Evolutionary conservation across 2,888 invertebrate genomes (phyloP).

Genomic region (Melieria omissa): DNA sequence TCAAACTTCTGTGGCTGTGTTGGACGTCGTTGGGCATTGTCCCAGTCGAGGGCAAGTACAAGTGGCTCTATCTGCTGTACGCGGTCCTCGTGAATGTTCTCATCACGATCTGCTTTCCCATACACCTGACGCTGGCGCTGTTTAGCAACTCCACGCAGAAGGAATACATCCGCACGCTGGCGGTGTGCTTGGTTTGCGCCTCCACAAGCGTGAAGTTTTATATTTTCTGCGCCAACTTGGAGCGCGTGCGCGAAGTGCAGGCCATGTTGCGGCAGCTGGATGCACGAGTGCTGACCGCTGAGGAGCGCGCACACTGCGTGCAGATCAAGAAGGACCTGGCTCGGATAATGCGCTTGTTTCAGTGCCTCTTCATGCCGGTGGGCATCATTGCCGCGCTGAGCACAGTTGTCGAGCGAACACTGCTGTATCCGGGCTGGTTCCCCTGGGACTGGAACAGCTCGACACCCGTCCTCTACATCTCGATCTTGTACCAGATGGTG

Average conservation of each 20-base stretch:
- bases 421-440: not conserved
- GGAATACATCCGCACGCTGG: slow-evolving; percentile 51
- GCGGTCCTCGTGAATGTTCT: slow-evolving; percentile 8
- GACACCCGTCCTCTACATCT: not conserved
- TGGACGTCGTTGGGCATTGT: slow-evolving; percentile 15
- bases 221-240: slow-evolving; percentile 46
- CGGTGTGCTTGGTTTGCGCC: slow-evolving; percentile 43
- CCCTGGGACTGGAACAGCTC: not conserved
- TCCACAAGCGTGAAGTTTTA: slow-evolving; percentile 49
- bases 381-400: too few species aligned
- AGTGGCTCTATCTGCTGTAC: slow-evolving; percentile 6
- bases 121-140: slow-evolving; percentile 50
- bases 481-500: not conserved
- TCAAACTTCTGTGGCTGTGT: slow-evolving; percentile 24
- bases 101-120: slow-evolving; percentile 52
- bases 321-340: slow-evolving; percentile 41
- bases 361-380: too few species aligned
- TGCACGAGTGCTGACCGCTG: slow-evolving; percentile 37
- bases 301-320: slow-evolving; percentile 44
- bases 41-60: not conserved
- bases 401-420: not conserved
- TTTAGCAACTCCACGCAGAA: slow-evolving; percentile 44
- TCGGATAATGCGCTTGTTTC: too few species aligned
- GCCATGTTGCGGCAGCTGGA: slow-evolving; percentile 48
- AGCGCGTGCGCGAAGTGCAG: slow-evolving; percentile 47